Conservation (phyloP, 2,888 invertebrate genomes). For the Sinohyriopsis cumingii region DNA sequence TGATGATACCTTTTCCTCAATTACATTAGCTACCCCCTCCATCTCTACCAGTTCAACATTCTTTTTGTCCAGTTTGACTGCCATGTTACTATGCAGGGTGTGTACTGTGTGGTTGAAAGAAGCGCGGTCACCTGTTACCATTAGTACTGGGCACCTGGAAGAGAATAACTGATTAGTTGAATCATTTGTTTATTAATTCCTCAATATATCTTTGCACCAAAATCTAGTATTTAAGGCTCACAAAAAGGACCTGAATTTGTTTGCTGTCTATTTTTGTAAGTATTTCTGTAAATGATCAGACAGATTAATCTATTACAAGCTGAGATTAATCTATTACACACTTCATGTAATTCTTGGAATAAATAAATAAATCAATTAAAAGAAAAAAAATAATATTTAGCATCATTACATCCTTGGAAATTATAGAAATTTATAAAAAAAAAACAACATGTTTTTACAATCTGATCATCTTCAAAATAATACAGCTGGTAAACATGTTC, state of each 20-base stretch:
- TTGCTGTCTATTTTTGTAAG: neutral
- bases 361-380: too few relatives aligned
- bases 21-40: constrained; percentile 89
- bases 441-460: too few relatives aligned
- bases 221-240: neutral
- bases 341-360: too few relatives aligned
- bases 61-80: constrained; percentile 78
- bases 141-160: constrained; percentile 74
- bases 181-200: neutral
- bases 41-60: constrained; percentile 88
- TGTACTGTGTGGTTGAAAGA: constrained; percentile 85
- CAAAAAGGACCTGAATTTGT: neutral
- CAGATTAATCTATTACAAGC: too few relatives aligned
- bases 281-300: too few relatives aligned
- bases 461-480: too few relatives aligned
- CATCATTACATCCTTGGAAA: too few relatives aligned
- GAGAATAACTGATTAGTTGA: neutral
- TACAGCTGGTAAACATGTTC: too few relatives aligned
- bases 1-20: constrained; percentile 82
- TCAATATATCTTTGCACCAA: neutral
- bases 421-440: too few relatives aligned
- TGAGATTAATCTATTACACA: too few relatives aligned
- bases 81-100: constrained; percentile 59
- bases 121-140: constrained; percentile 79
- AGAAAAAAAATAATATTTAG: too few relatives aligned